These are phyloP conservation scores for Clangula hyemalis DNA, from an alignment of 2,797 vertebrate genomes.

Conservation along the genomic window DNA sequence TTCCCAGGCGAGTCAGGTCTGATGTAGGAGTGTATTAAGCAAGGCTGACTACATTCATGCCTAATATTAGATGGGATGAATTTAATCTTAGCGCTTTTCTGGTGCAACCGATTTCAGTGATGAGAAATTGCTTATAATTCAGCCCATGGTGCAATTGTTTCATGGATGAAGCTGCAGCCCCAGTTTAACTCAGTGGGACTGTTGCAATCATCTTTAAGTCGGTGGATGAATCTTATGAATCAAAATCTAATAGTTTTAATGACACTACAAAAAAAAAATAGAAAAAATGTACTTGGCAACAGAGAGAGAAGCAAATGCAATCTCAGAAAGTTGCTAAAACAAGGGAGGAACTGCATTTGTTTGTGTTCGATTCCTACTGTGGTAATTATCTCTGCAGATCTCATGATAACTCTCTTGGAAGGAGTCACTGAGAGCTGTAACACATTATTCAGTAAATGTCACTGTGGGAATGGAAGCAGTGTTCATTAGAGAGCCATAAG, in stretches of 20 bases:
- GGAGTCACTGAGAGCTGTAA: not conserved
- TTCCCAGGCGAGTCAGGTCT: not conserved
- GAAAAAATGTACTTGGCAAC: not conserved
- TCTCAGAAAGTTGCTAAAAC: not conserved
- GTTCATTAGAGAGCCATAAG: constrained; percentile 1
- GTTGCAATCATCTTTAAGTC: not conserved
- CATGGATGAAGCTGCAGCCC: not conserved
- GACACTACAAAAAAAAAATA: not conserved
- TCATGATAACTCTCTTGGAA: not conserved
- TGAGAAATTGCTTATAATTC: not conserved
- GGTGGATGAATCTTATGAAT: not conserved
- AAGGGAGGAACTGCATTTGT: not conserved
- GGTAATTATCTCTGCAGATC: constrained; percentile 20
- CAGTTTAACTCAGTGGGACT: not conserved
- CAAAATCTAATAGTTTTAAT: not conserved
- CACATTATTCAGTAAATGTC: constrained; percentile 7
- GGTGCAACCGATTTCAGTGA: not conserved
- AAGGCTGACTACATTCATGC: not conserved
- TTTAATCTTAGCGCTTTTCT: not conserved
- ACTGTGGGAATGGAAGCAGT: not conserved
- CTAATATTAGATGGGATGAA: not conserved
- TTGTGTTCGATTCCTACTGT: not conserved
- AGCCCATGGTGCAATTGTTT: not conserved
- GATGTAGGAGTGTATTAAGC: not conserved
- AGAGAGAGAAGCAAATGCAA: not conserved